These are phyloP conservation scores for Rhyacophila brunnea DNA, from an alignment of 1,140 invertebrate species.

Conservation along the genomic window DNA sequence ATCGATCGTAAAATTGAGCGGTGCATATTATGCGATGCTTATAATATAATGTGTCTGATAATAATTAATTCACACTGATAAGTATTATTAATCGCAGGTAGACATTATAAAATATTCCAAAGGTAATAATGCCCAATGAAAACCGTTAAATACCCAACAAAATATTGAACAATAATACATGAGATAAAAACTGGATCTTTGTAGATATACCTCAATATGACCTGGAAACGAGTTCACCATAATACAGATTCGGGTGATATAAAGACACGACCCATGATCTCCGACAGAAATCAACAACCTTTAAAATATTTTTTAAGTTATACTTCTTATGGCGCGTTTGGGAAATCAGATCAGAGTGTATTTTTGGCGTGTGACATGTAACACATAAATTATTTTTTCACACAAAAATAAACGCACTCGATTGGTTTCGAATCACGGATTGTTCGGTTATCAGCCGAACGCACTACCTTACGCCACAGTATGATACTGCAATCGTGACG, in stretches of 20 bases:
- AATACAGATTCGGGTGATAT: not conserved
- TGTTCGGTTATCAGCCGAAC: too few species aligned
- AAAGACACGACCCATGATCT: too few species aligned
- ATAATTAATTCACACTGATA: not conserved
- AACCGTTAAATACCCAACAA: slow-evolving; percentile 35
- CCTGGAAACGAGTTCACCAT: slow-evolving; percentile 31
- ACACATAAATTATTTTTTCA: too few species aligned
- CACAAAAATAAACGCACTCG: too few species aligned
- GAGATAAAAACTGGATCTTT: slow-evolving; percentile 31
- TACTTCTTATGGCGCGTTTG: too few species aligned
- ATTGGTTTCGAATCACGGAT: too few species aligned
- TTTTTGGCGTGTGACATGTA: too few species aligned
- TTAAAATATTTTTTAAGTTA: too few species aligned
- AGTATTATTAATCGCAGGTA: not conserved
- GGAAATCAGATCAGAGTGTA: too few species aligned
- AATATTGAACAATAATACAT: slow-evolving; percentile 30
- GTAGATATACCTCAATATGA: slow-evolving; percentile 9
- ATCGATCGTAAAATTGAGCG: not conserved
- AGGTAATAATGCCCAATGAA: slow-evolving; percentile 1
- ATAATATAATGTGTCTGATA: not conserved
- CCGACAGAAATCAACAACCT: too few species aligned
- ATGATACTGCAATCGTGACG: too few species aligned
- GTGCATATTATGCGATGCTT: not conserved
- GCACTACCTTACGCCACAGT: too few species aligned
- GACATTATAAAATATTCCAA: slow-evolving; percentile 12